A percentile compares a stretch with the other conserved stretches of the same genome.
phyloP scores from a whole-genome alignment of 37 sponge, comb jelly and placozoan genomes.

The Spongilla lacustris region DNA sequence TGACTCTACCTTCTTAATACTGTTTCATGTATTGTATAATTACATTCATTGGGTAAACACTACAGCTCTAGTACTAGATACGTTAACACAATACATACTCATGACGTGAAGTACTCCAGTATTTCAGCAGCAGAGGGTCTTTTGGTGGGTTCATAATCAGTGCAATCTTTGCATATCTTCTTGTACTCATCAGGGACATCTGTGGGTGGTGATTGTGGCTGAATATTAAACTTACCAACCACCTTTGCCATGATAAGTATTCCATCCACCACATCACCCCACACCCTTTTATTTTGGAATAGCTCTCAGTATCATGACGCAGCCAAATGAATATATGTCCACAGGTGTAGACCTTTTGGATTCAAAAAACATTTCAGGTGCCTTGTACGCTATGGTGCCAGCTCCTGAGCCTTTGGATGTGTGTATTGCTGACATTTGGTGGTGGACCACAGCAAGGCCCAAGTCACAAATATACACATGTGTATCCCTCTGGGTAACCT shows the following conservation, averaged over 20 bases:
- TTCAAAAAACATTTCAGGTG: constrained; percentile 35
- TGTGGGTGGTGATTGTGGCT: too few species aligned
- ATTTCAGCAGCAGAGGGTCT: too few species aligned
- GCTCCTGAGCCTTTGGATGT: constrained; percentile 10
- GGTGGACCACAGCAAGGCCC: constrained; percentile 26
- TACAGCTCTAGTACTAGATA: too few species aligned
- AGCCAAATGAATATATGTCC: constrained; percentile 37
- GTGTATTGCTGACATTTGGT: not conserved
- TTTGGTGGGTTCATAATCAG: too few species aligned
- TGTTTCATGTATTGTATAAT: too few species aligned
- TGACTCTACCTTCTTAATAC: too few species aligned
- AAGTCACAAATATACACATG: constrained; percentile 41
- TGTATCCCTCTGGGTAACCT: constrained; percentile 9
- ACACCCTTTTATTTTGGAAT: constrained; percentile 14
- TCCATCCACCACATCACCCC: constrained; percentile 18
- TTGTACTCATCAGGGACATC: too few species aligned
- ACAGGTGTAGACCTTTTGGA: constrained; percentile 10
- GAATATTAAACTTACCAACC: not conserved
- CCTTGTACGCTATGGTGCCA: constrained; percentile 40
- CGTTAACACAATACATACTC: too few species aligned
- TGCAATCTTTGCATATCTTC: too few species aligned
- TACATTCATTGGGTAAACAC: too few species aligned
- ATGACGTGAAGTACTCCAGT: too few species aligned
- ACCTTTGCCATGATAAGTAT: constrained; percentile 14
- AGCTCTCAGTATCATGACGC: constrained; percentile 22